Percentiles rank a stretch among this genome's conserved stretches.
Evolutionary conservation across 2,113 vertebrate species (phyloP).

Genomic region (Python bivittatus): DNA sequence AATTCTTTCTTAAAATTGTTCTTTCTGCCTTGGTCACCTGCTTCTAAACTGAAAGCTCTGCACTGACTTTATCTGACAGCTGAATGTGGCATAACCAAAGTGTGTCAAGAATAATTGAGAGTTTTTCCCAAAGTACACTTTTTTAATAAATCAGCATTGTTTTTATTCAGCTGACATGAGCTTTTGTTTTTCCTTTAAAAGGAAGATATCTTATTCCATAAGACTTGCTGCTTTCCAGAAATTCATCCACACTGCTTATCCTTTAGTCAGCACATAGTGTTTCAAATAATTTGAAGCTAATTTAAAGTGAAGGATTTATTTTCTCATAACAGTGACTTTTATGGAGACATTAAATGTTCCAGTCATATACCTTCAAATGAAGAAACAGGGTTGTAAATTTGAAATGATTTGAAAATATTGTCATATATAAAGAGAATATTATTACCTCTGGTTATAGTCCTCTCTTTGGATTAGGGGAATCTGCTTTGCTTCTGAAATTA

Average conservation of each 20-base stretch:
- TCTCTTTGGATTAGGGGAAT: not conserved
- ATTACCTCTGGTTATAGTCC: not conserved
- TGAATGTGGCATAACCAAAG: not conserved
- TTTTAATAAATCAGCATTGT: not conserved
- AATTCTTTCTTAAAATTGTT: not conserved
- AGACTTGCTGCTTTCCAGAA: not conserved
- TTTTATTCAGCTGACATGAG: not conserved
- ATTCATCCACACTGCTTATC: not conserved
- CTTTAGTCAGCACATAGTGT: not conserved
- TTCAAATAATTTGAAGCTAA: slow-evolving; percentile 1
- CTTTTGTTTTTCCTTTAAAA: slow-evolving; percentile 24
- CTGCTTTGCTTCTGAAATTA: not conserved
- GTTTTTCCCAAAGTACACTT: not conserved
- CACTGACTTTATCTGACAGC: not conserved
- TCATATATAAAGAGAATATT: not conserved
- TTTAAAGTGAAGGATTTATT: slow-evolving; percentile 17
- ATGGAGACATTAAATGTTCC: not conserved
- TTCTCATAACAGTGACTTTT: slow-evolving; percentile 5
- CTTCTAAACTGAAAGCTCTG: not conserved
- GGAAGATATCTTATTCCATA: not conserved
- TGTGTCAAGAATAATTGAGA: not conserved
- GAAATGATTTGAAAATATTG: not conserved
- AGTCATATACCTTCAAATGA: not conserved
- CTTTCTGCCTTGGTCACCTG: not conserved
- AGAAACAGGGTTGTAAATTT: slow-evolving; percentile 12